Evolutionary conservation across 1,140 invertebrate genomes (phyloP).

Genomic region (Belonocnema kinseyi): DNA sequence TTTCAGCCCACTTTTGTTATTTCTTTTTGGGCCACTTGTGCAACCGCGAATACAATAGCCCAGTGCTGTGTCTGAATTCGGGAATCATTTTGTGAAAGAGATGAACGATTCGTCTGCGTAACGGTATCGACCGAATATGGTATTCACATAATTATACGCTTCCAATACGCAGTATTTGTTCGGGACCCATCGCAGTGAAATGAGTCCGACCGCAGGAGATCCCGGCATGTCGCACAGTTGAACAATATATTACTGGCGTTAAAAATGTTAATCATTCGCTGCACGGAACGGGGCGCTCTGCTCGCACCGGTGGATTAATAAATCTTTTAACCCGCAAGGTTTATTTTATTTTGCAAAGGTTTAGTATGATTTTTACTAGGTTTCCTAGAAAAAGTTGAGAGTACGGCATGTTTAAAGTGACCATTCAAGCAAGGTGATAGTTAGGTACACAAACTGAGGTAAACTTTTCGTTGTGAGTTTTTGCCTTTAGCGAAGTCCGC

Average conservation of each 20-base stretch:
- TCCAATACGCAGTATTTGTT: slow-evolving; percentile 65
- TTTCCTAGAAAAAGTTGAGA: no score
- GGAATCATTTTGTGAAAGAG: slow-evolving; percentile 59
- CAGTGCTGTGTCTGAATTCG: slow-evolving; percentile 44
- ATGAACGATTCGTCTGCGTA: slow-evolving; percentile 57
- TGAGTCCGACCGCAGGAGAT: not conserved
- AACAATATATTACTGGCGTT: slow-evolving; percentile 20
- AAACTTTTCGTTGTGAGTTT: no score
- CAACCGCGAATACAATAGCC: not conserved
- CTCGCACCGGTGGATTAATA: not conserved
- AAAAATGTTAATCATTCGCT: slow-evolving; percentile 57
- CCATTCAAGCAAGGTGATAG: no score
- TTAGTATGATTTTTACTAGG: no score
- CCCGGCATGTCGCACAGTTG: not conserved
- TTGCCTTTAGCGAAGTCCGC: no score
- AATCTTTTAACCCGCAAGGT: not conserved
- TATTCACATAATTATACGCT: slow-evolving; percentile 67
- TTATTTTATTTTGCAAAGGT: no score
- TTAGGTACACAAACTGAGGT: no score
- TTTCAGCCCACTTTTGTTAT: no score
- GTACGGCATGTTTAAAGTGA: no score
- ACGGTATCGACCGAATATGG: slow-evolving; percentile 60
- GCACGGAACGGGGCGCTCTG: slow-evolving; percentile 33
- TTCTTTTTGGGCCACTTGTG: no score
- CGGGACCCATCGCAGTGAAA: slow-evolving; percentile 30